A percentile compares a stretch with the other conserved stretches of the same genome.
Conservation (phyloP, 2,113 vertebrate genomes). For the Rousettus leschenaultii region DNA sequence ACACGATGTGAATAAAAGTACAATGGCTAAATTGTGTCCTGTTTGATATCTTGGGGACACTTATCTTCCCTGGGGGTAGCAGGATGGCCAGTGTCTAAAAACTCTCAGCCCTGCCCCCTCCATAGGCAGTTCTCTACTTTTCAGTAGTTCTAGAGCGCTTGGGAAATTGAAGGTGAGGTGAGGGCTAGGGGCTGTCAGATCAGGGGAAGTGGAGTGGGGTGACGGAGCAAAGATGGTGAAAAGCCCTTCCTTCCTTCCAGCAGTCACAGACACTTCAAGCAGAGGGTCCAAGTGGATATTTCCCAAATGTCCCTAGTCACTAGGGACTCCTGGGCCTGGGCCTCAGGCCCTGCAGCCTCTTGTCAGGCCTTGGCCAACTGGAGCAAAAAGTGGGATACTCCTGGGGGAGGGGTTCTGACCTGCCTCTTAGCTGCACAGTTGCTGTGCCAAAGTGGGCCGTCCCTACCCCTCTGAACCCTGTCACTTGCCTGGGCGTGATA, state of each 20-base stretch:
- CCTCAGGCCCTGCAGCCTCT: not conserved
- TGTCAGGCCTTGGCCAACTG: not conserved
- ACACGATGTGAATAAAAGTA: conserved; percentile 76
- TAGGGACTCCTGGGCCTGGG: not conserved
- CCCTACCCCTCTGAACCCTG: not conserved
- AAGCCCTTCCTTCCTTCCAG: not conserved
- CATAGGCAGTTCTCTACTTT: not conserved
- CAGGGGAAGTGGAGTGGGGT: not conserved
- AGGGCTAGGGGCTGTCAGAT: not conserved
- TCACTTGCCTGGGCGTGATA: not conserved
- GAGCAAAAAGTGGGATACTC: not conserved
- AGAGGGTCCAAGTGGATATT: not conserved
- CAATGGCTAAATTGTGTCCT: conserved; percentile 12
- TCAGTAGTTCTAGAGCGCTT: not conserved
- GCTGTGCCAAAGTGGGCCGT: no score
- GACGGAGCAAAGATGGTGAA: not conserved
- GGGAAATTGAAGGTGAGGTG: not conserved
- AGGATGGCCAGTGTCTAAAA: not conserved
- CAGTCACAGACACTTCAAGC: not conserved
- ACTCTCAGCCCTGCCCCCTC: not conserved
- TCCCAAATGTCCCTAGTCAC: not conserved
- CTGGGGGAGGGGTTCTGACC: not conserved
- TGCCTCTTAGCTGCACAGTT: not conserved
- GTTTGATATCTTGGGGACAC: not conserved
- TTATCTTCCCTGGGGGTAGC: not conserved